Conservation (phyloP, 1,140 invertebrate species). For the Rhopalosiphum maidis region DNA sequence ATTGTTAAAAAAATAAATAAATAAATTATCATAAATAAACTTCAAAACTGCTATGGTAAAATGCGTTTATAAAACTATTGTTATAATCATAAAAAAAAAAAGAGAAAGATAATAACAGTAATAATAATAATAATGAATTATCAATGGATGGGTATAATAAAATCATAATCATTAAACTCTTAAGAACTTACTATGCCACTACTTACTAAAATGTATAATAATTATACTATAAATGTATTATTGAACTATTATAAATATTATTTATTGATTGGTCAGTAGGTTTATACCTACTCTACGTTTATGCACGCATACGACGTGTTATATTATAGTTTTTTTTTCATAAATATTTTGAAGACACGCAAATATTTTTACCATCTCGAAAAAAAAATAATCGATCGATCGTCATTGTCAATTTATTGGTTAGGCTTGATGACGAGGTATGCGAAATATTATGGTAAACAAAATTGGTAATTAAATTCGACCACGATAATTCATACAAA, state of each 20-base stretch:
- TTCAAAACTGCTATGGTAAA: background rate
- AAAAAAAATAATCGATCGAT: background rate
- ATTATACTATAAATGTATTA: background rate
- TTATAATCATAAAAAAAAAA: background rate
- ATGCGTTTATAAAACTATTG: background rate
- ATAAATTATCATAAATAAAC: background rate
- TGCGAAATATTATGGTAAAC: background rate
- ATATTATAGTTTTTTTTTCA: background rate
- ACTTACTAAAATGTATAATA: background rate
- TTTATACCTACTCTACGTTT: background rate
- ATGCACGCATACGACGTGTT: background rate
- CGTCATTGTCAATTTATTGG: background rate
- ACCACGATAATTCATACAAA: background rate
- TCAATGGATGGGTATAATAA: background rate
- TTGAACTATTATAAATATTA: background rate
- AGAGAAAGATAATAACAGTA: background rate
- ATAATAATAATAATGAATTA: slow-evolving; percentile 15
- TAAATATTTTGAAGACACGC: background rate
- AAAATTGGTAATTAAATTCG: background rate
- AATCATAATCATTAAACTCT: background rate
- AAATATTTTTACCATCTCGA: background rate
- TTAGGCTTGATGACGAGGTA: background rate
- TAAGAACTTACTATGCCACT: background rate
- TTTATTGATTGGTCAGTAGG: background rate
- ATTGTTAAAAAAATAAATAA: background rate